A percentile compares a stretch with the other conserved stretches of the same genome.
These are phyloP conservation scores for Tachina grossa DNA, from an alignment of 2,888 invertebrate genomes.

Conservation along the genomic window DNA sequence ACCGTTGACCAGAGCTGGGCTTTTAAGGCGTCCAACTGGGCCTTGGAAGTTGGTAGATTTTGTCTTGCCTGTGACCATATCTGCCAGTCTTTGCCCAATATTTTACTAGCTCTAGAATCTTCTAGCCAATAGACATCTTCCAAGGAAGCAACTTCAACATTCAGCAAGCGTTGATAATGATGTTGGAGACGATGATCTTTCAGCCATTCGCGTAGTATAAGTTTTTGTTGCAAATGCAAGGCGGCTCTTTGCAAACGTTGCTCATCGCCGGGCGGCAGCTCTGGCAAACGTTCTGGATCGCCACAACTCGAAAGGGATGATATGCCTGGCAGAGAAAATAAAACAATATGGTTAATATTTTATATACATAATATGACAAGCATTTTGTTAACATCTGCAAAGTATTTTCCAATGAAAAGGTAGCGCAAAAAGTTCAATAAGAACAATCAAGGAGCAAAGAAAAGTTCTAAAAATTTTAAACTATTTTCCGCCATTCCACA, in stretches of 20 bases:
- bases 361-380: too few species aligned
- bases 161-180: constrained; percentile 88
- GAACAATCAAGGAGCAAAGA: too few species aligned
- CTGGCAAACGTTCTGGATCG: constrained; percentile 89
- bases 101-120: constrained; percentile 89
- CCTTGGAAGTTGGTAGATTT: constrained; percentile 91
- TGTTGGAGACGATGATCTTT: constrained; percentile 88
- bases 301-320: constrained; percentile 92
- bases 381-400: too few species aligned
- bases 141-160: constrained; percentile 91
- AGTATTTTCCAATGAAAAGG: too few species aligned
- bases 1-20: constrained; percentile 93
- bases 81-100: constrained; percentile 90
- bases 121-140: constrained; percentile 96
- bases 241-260: constrained; percentile 92
- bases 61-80: constrained; percentile 92
- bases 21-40: constrained; percentile 90
- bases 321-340: constrained; percentile 86
- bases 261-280: constrained; percentile 92
- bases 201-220: constrained; percentile 94
- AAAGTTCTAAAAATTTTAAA: too few species aligned
- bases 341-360: not conserved
- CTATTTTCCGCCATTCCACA: too few species aligned
- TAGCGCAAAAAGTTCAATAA: too few species aligned
- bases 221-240: constrained; percentile 90